Percentiles rank a stretch among this genome's conserved stretches.
These are phyloP conservation scores for Ylistrum balloti DNA, from an alignment of 1,140 invertebrate genomes.

Conservation along the genomic window DNA sequence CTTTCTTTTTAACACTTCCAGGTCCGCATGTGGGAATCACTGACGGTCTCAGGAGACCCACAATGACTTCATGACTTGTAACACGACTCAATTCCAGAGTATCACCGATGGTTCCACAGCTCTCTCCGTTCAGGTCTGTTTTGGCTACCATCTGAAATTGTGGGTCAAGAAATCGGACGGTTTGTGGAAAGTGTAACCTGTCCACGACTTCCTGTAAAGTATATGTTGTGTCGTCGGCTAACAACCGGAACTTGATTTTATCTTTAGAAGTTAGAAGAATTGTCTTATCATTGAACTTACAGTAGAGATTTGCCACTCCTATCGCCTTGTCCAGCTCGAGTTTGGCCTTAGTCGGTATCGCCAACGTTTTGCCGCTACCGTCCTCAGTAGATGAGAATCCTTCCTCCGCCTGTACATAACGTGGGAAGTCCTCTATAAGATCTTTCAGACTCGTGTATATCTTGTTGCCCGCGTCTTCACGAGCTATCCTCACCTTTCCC, in stretches of 20 bases:
- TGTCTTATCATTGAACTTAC: neutral
- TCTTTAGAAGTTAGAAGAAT: neutral
- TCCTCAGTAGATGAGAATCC: neutral
- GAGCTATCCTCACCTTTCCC: conserved; percentile 16
- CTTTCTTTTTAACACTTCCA: neutral
- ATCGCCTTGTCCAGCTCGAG: neutral
- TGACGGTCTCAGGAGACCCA: conserved; percentile 3
- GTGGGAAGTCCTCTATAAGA: neutral
- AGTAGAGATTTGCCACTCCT: neutral
- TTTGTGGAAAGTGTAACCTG: neutral
- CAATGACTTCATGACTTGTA: neutral
- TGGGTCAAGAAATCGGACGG: conserved; percentile 12
- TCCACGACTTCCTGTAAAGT: neutral
- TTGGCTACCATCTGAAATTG: conserved; percentile 17
- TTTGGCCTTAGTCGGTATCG: neutral
- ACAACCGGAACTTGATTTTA: neutral
- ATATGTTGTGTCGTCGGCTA: neutral
- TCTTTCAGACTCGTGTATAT: neutral
- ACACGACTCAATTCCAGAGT: neutral
- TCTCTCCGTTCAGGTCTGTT: neutral
- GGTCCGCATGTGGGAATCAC: conserved; percentile 3
- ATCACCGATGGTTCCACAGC: neutral
- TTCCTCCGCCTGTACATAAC: neutral
- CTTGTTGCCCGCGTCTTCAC: neutral
- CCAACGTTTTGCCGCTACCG: neutral